Percentiles rank a stretch among this genome's conserved stretches.
Evolutionary conservation across 2,113 vertebrate genomes (phyloP).

Genomic region (Centropus unirufus): DNA sequence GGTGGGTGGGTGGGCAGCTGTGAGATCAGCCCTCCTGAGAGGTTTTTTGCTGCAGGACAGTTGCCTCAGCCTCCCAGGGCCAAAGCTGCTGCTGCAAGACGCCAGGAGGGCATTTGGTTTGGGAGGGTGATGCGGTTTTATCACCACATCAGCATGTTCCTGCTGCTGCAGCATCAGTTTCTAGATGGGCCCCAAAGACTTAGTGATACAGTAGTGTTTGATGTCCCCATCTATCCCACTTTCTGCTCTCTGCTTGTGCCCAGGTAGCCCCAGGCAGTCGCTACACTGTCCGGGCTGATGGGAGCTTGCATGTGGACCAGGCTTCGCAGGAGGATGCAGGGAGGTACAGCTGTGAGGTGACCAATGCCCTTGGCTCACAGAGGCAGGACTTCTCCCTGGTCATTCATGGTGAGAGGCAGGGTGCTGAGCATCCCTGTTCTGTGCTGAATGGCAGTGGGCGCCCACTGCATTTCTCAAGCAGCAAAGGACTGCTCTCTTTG

Average conservation of each 20-base stretch:
- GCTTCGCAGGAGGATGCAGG: slow-evolving; percentile 75
- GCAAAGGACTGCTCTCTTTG: neutral
- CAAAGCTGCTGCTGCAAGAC: neutral
- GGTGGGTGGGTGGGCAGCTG: neutral
- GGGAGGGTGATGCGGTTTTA: rapidly evolving
- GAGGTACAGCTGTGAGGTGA: slow-evolving; percentile 84
- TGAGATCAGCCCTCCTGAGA: rapidly evolving
- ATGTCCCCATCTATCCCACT: rapidly evolving
- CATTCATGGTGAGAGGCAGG: slow-evolving; percentile 80
- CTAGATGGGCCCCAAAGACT: neutral
- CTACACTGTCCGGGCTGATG: slow-evolving; percentile 80
- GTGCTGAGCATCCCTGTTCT: rapidly evolving
- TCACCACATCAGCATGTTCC: neutral
- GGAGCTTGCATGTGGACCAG: slow-evolving; percentile 85
- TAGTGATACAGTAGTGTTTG: rapidly evolving
- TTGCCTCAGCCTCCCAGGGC: rapidly evolving
- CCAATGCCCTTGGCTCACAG: slow-evolving; percentile 81
- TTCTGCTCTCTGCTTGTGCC: neutral
- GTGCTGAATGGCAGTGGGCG: rapidly evolving
- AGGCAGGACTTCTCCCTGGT: slow-evolving; percentile 80
- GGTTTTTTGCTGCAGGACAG: neutral
- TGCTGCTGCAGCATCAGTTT: neutral
- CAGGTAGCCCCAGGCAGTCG: slow-evolving; percentile 76
- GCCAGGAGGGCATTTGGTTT: rapidly evolving
- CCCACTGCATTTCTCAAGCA: neutral